Conservation (phyloP, 2,797 vertebrate species). For the Iguana delicatissima region DNA sequence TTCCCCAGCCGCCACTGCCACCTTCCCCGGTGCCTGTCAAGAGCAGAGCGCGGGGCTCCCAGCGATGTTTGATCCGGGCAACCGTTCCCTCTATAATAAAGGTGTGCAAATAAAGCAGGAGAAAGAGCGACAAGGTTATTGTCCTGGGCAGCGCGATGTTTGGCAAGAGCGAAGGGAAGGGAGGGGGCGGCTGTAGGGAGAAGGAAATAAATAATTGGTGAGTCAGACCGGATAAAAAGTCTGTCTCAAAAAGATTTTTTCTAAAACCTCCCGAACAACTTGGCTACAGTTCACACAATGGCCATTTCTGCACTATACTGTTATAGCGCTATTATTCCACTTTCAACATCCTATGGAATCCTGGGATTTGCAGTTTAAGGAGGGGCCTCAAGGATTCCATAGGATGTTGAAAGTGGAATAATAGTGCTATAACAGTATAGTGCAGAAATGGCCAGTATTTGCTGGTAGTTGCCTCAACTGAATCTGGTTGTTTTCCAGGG, state of each 20-base stretch:
- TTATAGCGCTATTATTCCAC: no score
- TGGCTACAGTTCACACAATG: background rate
- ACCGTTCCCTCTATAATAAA: slow-evolving; percentile 30
- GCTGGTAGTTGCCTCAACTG: background rate
- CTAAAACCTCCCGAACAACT: slow-evolving; percentile 50
- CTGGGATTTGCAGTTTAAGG: no score
- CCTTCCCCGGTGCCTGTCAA: fast-evolving
- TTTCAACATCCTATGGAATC: no score
- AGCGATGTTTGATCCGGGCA: slow-evolving; percentile 20
- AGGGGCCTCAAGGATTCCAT: no score
- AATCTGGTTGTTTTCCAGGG: background rate
- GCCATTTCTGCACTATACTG: no score
- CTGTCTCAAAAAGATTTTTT: background rate
- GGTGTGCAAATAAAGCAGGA: slow-evolving; percentile 57
- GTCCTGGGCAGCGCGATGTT: slow-evolving; percentile 22
- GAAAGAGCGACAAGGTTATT: slow-evolving; percentile 48
- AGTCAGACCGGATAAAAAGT: background rate
- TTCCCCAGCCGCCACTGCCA: background rate
- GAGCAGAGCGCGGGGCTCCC: slow-evolving; percentile 12
- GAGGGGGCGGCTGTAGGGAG: background rate
- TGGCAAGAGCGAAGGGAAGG: background rate
- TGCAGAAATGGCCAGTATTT: background rate
- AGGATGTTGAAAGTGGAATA: no score
- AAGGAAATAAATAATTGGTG: background rate
- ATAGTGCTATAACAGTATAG: no score